These are phyloP conservation scores for Calameuta filiformis DNA, from an alignment of 2,888 invertebrate genomes.

Conservation along the genomic window DNA sequence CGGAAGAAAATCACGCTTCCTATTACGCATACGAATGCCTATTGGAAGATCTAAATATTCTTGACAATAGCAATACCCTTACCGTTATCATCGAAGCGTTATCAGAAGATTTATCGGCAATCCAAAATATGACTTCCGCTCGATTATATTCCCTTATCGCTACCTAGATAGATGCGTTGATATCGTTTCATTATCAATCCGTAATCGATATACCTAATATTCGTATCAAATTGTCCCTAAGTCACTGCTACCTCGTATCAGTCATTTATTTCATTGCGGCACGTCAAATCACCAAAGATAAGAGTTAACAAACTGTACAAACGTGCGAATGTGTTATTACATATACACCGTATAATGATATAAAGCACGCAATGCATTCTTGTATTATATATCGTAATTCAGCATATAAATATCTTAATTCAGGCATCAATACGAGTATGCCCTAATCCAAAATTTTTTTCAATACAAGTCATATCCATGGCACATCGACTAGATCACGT, in stretches of 20 bases:
- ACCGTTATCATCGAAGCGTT: slow-evolving; percentile 42
- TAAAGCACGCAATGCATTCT: not conserved
- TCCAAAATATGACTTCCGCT: slow-evolving; percentile 53
- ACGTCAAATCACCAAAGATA: not conserved
- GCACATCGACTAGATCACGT: not conserved
- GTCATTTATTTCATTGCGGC: not conserved
- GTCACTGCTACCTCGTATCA: not conserved
- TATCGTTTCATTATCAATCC: not conserved
- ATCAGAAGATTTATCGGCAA: slow-evolving; percentile 45
- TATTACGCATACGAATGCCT: not conserved
- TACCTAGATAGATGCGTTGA: not conserved
- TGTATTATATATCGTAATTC: not conserved
- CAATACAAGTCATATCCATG: too few species aligned
- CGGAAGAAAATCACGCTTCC: not conserved
- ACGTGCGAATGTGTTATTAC: not conserved
- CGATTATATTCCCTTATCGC: not conserved
- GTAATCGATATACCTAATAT: not conserved
- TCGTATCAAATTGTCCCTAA: not conserved
- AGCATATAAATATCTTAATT: not conserved
- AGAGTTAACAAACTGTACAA: not conserved
- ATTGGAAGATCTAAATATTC: slow-evolving; percentile 21
- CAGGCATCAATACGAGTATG: not conserved
- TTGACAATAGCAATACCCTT: slow-evolving; percentile 43
- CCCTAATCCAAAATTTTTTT: too few species aligned
- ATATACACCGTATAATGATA: not conserved